These are phyloP conservation scores for Borostomias antarcticus DNA, from an alignment of 2,797 vertebrate genomes.

Conservation along the genomic window DNA sequence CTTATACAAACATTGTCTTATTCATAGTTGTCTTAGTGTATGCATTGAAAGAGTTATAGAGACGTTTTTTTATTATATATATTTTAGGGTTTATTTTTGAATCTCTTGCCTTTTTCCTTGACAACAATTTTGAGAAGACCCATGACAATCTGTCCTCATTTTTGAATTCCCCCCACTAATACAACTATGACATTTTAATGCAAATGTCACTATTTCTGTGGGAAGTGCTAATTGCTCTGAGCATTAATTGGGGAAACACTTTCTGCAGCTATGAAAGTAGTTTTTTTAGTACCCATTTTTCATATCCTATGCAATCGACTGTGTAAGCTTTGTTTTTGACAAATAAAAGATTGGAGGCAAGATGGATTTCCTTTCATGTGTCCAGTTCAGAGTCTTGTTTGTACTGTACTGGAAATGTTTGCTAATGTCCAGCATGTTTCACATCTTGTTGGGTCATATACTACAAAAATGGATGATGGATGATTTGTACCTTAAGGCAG, in stretches of 20 bases:
- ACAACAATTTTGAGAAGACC: too few species aligned
- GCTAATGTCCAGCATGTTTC: too few species aligned
- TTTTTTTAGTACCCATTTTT: conserved; percentile 20
- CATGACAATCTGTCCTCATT: not conserved
- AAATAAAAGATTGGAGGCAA: conserved; percentile 53
- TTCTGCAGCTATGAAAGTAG: conserved; percentile 6
- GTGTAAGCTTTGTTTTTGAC: conserved; percentile 55
- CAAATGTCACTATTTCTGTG: conserved; percentile 14
- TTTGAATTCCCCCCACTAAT: not conserved
- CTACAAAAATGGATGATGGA: too few species aligned
- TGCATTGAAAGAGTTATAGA: not conserved
- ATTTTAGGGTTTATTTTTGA: not conserved
- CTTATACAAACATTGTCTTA: not conserved
- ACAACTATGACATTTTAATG: conserved; percentile 13
- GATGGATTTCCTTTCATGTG: not conserved
- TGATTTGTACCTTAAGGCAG: too few species aligned
- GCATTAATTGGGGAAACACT: conserved; percentile 8
- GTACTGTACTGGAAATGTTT: too few species aligned
- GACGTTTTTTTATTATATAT: not conserved
- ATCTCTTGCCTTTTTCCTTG: conserved; percentile 11
- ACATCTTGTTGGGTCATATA: too few species aligned
- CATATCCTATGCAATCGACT: conserved; percentile 56
- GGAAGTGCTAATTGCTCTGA: conserved; percentile 7
- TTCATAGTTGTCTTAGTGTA: too few species aligned
- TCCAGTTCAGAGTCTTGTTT: too few species aligned